Conservation (phyloP, 2,797 vertebrate genomes). For the Sebastolobus altivelis region DNA sequence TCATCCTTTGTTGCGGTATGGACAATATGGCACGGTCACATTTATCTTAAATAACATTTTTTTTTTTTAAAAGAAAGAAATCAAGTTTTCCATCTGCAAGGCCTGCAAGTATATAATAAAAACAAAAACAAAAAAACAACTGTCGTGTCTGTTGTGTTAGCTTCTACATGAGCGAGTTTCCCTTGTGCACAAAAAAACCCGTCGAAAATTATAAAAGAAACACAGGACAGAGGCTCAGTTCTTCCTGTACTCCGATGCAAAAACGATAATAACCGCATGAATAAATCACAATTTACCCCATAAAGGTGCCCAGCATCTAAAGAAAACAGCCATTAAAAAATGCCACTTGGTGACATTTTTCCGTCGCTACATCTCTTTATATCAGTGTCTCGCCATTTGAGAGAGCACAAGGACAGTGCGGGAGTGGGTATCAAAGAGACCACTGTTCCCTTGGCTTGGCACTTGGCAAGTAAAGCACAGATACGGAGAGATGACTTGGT, state of each 20-base stretch:
- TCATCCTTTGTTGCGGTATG: conserved; percentile 25
- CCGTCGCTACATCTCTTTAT: conserved; percentile 16
- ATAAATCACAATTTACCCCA: conserved; percentile 29
- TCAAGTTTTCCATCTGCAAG: conserved; percentile 30
- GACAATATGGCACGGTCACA: conserved; percentile 58
- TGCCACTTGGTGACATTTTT: conserved; percentile 42
- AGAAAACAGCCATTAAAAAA: conserved; percentile 39
- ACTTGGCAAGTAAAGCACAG: conserved; percentile 62
- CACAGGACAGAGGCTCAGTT: conserved; percentile 54
- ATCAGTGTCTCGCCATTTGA: conserved; percentile 24
- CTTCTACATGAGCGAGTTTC: conserved; percentile 22
- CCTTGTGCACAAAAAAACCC: conserved; percentile 35
- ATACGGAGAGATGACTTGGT: conserved; percentile 45
- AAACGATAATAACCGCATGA: conserved; percentile 17
- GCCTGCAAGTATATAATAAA: conserved; percentile 16
- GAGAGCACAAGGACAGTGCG: conserved; percentile 46
- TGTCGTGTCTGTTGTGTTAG: background rate
- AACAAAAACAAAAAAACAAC: conserved; percentile 16
- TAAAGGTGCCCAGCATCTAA: conserved; percentile 42
- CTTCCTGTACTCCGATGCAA: conserved; percentile 50
- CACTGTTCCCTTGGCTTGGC: conserved; percentile 71
- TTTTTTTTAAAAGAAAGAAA: conserved; percentile 13
- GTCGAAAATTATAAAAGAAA: conserved; percentile 16
- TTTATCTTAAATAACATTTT: conserved; percentile 41
- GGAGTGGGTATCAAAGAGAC: conserved; percentile 57